phyloP scores from a whole-genome alignment of 1,140 invertebrate genomes.

The Uloborus diversus region DNA sequence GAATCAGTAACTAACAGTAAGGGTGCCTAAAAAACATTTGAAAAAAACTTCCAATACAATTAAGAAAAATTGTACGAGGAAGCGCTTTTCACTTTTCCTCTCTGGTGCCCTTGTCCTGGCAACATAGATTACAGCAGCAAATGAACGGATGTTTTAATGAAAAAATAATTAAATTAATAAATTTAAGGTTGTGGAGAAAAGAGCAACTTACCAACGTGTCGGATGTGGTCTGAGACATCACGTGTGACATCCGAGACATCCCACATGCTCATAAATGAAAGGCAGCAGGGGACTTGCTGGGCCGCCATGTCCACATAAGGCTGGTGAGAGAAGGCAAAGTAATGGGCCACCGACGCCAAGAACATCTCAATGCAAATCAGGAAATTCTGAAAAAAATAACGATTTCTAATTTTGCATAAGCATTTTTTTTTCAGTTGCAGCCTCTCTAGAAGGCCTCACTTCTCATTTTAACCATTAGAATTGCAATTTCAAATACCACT shows the following conservation, averaged over 20 bases:
- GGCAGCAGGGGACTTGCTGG: constrained; percentile 70
- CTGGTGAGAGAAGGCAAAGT: constrained; percentile 92
- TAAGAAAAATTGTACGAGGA: background rate
- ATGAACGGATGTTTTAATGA: background rate
- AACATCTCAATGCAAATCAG: constrained; percentile 98
- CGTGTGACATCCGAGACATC: constrained; percentile 92
- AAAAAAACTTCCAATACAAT: background rate
- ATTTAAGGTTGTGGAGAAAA: too few species aligned
- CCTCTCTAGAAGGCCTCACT: too few species aligned
- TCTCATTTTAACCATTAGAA: too few species aligned
- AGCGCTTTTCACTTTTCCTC: too few species aligned
- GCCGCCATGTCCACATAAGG: constrained; percentile 76
- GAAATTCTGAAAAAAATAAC: constrained; percentile 78
- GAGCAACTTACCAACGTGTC: constrained; percentile 73
- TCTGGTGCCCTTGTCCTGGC: too few species aligned
- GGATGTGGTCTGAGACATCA: constrained; percentile 91
- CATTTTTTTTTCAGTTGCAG: too few species aligned
- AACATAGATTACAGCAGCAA: background rate
- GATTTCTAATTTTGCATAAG: too few species aligned
- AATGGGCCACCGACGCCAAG: constrained; percentile 91
- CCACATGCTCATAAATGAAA: constrained; percentile 83
- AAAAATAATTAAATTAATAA: background rate
- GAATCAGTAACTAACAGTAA: too few species aligned
- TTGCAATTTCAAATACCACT: too few species aligned
- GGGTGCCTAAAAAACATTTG: background rate